Base-by-base conservation (phyloP, 2,888 invertebrate genomes). In the Tolmerus cingulatus region DNA sequence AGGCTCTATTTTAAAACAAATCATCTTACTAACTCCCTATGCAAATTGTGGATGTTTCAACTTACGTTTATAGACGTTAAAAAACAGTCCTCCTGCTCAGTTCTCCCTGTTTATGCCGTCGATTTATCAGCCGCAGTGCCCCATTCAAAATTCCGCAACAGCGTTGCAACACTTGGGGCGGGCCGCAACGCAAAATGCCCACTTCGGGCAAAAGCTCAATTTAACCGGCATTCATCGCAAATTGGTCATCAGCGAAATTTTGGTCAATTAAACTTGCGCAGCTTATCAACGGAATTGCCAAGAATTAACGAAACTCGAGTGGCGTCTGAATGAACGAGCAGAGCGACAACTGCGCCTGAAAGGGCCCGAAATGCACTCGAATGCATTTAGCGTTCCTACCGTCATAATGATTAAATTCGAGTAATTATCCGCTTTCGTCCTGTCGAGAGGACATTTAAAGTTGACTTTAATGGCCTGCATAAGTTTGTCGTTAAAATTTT, bases 401-500 rank as follows among this genome's bases (percentile, higher is more conserved):
- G 81, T 81, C 51, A 27, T 81, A 81, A 81, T 81, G 34, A 81
- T 55, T 81, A 55, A 46, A 81, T 14, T 55, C 55, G 55, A 81
- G 27, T 81, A 81, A 81, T 81, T 81, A 81, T 81, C 81, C 81
- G 55, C 81, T 55, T 14, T 51, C 51, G 27, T 40, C 51, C 30
- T n/a, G 55, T 81, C 81, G 30, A 81, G 81, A 81, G 81, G 81
- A 46, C 16, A 16, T 81, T 81, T 81, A 81, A 37, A 46, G 30
- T 81, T 43, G 34, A 34, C 30, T 79, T 51, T 79, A 79, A 46
- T 79, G 30, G 79, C 16, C 77, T 81, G 81, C 27, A 81, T 34
- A 81, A 81, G 55, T 81, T 81, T 81, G 55, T 55, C 81, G 51
- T 81, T 81, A 55, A 81, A 27, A 16, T 81, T 81, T n/a, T 55